phyloP scores from a whole-genome alignment of 2,888 invertebrate species.

The Lasioglossum lativentre region DNA sequence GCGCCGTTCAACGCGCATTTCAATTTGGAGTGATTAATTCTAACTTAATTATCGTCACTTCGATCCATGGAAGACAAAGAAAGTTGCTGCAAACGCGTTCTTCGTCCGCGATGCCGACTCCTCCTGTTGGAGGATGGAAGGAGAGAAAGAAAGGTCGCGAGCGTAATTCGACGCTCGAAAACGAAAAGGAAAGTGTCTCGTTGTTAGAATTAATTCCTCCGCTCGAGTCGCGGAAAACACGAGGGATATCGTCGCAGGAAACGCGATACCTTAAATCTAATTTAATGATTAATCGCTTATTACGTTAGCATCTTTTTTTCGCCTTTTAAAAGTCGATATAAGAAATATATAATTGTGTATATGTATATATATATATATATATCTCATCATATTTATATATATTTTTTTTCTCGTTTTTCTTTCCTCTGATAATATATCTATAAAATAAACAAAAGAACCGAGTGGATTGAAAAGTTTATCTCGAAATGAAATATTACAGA shows the following conservation, averaged over 20 bases:
- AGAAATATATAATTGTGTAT: conserved; percentile 69
- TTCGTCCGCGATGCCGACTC: conserved; percentile 6
- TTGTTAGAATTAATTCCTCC: conserved; percentile 33
- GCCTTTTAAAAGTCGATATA: conserved; percentile 65
- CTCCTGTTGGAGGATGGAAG: conserved; percentile 7
- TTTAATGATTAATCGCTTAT: conserved; percentile 52
- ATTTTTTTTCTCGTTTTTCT: conserved; percentile 50
- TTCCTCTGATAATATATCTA: conserved; percentile 36
- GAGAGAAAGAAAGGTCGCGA: not conserved
- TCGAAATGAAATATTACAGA: conserved; percentile 67
- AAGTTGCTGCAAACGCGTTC: conserved; percentile 28
- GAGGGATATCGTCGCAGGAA: conserved; percentile 35
- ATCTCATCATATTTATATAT: conserved; percentile 58
- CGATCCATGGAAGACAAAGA: conserved; percentile 53
- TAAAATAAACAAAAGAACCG: conserved; percentile 28
- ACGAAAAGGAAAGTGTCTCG: conserved; percentile 1
- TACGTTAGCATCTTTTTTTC: conserved; percentile 54
- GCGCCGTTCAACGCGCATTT: not conserved
- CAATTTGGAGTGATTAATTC: conserved; percentile 34
- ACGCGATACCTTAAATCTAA: conserved; percentile 50
- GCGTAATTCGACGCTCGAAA: not conserved
- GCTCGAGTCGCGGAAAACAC: conserved; percentile 17
- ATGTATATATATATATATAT: conserved; percentile 49
- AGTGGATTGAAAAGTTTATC: conserved; percentile 43
- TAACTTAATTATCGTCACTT: conserved; percentile 34